Base-by-base conservation (phyloP, 2,113 vertebrate genomes). In the Pholis gunnellus region DNA sequence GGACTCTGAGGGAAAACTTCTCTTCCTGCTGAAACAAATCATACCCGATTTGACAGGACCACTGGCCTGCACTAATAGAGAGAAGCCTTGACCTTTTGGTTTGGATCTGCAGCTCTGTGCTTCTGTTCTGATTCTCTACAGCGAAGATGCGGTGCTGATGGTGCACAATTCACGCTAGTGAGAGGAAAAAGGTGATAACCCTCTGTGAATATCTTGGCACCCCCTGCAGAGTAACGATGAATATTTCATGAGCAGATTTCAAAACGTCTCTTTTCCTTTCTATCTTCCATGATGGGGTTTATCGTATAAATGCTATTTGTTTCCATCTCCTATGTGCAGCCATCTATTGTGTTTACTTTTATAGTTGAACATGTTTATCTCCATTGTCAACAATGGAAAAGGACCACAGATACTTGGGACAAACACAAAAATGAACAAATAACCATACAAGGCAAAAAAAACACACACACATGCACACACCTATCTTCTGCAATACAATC, bases 361-460 rank as follows among this genome's bases (percentile, higher is more conserved):
- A 79, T 79, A 76, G 64, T 69, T 86, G 44, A 68, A 78, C 79
- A 44, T 91, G 91, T 94, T 93, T 91, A 89, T 87, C 72, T 71
- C n/a, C 0, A 0, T 83, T 87, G 79, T 93, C 89, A 90, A 83
- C 89, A 88, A 73, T 89, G 88, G 90, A 93, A 93, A 94, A 91
- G 84, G 69, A 81, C 59, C 83, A 76, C 67, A 77, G 85, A 88
- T 73, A 82, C 44, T 57, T 20, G 57, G 56, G 56, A 88, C 71
- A 87, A 85, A 84, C 65, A 81, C 82, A 18, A 86, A 90, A 88
- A 78, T 72, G 52, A 82, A 82, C 64, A 92, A 92, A 91, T 79
- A 90, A 75, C 90, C 84, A 54, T 85, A 90, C 65, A 90, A 88
- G 79, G 85, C 34, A 40, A 79, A 77, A 79, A 77, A 60, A 31